phyloP scores from a whole-genome alignment of 2,113 vertebrate genomes.

The Gymnobelideus leadbeateri region DNA sequence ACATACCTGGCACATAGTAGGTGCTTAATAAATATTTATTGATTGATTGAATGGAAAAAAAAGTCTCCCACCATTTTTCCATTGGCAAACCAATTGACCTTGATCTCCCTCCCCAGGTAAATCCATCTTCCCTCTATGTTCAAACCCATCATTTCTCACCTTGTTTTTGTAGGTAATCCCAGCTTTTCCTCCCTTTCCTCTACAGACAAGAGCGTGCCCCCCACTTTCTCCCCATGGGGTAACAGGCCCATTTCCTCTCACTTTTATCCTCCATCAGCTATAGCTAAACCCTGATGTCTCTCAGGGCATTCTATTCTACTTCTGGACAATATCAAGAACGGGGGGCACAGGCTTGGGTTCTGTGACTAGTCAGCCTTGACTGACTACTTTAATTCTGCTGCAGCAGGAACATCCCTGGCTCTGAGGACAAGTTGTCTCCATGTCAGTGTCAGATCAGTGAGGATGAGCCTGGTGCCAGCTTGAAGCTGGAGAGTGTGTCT shows the following conservation, averaged over 20 bases:
- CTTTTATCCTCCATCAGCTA: neutral
- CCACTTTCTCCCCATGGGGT: neutral
- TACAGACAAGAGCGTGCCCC: neutral
- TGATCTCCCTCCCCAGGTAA: neutral
- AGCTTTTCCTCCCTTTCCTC: neutral
- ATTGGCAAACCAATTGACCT: neutral
- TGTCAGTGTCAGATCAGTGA: neutral
- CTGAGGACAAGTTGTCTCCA: neutral
- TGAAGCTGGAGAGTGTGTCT: slow-evolving; percentile 1
- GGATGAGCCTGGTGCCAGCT: neutral
- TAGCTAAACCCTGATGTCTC: neutral
- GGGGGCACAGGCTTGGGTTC: no score
- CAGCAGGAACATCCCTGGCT: neutral
- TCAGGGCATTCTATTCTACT: neutral
- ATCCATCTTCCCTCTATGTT: neutral
- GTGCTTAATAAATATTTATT: neutral
- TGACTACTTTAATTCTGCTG: neutral
- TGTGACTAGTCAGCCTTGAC: neutral
- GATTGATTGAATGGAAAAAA: neutral
- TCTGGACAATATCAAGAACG: neutral
- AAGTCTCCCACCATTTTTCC: neutral
- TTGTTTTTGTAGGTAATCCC: neutral
- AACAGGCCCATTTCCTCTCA: neutral
- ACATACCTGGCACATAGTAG: neutral
- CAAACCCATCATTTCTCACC: neutral